Evolutionary conservation across 1,140 invertebrate genomes (phyloP), one percentile per base, ranked within the genome.

Genomic region (Mycetomoellerius zeteki): DNA sequence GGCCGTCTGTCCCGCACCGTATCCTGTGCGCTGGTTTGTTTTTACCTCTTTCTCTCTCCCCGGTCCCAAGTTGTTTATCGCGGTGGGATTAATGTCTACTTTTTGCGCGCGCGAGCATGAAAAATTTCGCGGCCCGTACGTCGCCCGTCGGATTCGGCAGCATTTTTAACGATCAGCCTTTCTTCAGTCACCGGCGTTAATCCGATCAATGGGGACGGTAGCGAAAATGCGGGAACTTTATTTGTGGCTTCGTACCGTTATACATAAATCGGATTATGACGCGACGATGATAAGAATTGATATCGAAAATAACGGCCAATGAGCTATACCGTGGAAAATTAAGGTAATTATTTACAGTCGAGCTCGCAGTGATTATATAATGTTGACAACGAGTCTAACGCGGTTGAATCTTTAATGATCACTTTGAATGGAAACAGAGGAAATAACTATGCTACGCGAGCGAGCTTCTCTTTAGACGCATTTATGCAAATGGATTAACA

Each of bases 111-210:
- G 30, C 30, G 47, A 33, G 77, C 78, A 76, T 85, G 81, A 76
- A 85, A 76, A 76, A 85, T 85, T 85, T 8, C 58, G 19, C 43
- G 54, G 54, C 71, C 54, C 81, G 72, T 33, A 62, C 71, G 33
- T 21, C 24, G 54, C 65, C 14, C 21, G 24, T 0, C 19, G 58
- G 37, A 64, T 85, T 85, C 56, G 81, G 37, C 12, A 21, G 72
- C 71, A 64, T 62, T 85, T 73, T 85, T 64, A 78, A 78, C 76
- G 58, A 78, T 78, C 76, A 85, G 56, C 54, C 37, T 62, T 76
- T 76, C 78, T 81, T 81, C 65, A 65, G 64, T 81, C 65, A 56
- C n/a, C 64, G 47, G 50, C 33, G 54, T 37, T 81, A 81, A 81
- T 81, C 64, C 65, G 65, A 81, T 81, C 64, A 37, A 56, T 69